Evolutionary conservation across 2,797 vertebrate genomes (phyloP).

Genomic region (Rhinella marina): DNA sequence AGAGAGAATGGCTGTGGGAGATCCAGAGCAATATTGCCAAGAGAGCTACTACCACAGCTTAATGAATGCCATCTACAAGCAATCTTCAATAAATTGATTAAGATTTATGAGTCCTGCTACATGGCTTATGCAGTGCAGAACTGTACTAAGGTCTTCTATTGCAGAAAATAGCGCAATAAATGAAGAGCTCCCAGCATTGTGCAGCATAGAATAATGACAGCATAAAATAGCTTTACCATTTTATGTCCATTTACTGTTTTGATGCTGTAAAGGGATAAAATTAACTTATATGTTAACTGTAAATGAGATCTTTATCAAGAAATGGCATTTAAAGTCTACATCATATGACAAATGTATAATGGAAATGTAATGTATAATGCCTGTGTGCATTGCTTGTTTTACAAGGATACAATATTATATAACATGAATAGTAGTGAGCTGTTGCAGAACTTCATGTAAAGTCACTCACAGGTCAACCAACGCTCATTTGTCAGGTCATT

Average conservation of each 20-base stretch:
- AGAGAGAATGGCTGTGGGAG: constrained; percentile 3
- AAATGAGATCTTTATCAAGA: not conserved
- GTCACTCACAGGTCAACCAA: too few species aligned
- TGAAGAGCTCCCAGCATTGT: constrained; percentile 20
- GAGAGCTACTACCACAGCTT: constrained; percentile 17
- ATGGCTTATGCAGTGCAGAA: constrained; percentile 8
- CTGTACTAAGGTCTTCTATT: constrained; percentile 24
- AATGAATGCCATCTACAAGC: constrained; percentile 43
- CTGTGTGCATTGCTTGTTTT: not conserved
- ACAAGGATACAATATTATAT: not conserved
- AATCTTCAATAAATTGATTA: constrained; percentile 43
- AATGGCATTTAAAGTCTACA: not conserved
- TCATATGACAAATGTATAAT: not conserved
- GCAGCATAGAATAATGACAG: not conserved
- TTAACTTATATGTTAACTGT: not conserved
- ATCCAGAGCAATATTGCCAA: constrained; percentile 30
- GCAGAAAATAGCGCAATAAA: constrained; percentile 1
- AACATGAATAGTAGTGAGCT: not conserved
- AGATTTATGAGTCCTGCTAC: constrained; percentile 28
- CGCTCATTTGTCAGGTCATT: too few species aligned
- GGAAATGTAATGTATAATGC: not conserved
- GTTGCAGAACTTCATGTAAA: too few species aligned
- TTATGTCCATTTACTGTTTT: not conserved
- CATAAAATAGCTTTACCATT: not conserved
- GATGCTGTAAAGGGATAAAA: not conserved